Evolutionary conservation across 2,888 invertebrate species (phyloP).

Genomic region (Incurvaria masculella): DNA sequence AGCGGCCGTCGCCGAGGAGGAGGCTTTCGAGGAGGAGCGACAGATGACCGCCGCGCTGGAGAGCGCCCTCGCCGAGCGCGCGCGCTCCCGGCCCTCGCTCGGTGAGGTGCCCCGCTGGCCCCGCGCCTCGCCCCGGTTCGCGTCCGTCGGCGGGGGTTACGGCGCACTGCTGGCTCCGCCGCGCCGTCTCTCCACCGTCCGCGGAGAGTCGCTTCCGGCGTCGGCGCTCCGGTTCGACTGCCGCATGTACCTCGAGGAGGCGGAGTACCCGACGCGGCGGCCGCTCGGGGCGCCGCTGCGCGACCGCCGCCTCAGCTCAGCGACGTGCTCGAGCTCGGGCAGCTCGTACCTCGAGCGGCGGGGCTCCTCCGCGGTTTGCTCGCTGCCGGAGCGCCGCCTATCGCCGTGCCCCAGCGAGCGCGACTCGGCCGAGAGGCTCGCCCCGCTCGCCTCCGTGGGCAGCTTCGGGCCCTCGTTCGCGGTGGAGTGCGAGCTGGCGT

Average conservation of each 20-base stretch:
- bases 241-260: slow-evolving; percentile 23
- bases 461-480: slow-evolving; percentile 69
- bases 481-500: slow-evolving; percentile 67
- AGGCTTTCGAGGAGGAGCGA: slow-evolving; percentile 67
- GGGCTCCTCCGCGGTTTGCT: slow-evolving; percentile 74
- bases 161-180: slow-evolving; percentile 71
- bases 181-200: slow-evolving; percentile 56
- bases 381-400: slow-evolving; percentile 74
- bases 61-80: slow-evolving; percentile 53
- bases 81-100: slow-evolving; percentile 57
- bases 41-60: slow-evolving; percentile 73
- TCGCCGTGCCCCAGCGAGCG: slow-evolving; percentile 75
- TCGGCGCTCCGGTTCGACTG: slow-evolving; percentile 47
- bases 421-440: slow-evolving; percentile 52
- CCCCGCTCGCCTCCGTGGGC: slow-evolving; percentile 77
- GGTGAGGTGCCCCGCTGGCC: slow-evolving; percentile 64
- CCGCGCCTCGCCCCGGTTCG: slow-evolving; percentile 35
- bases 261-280: slow-evolving; percentile 41
- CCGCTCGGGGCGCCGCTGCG: slow-evolving; percentile 41
- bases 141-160: slow-evolving; percentile 59
- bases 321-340: slow-evolving; percentile 81
- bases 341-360: slow-evolving; percentile 81
- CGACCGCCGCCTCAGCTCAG: slow-evolving; percentile 70
- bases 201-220: slow-evolving; percentile 60
- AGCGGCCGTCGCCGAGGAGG: slow-evolving; percentile 68